Base-by-base conservation (phyloP, 1,140 invertebrate genomes). In the Sesamia nonagrioides region DNA sequence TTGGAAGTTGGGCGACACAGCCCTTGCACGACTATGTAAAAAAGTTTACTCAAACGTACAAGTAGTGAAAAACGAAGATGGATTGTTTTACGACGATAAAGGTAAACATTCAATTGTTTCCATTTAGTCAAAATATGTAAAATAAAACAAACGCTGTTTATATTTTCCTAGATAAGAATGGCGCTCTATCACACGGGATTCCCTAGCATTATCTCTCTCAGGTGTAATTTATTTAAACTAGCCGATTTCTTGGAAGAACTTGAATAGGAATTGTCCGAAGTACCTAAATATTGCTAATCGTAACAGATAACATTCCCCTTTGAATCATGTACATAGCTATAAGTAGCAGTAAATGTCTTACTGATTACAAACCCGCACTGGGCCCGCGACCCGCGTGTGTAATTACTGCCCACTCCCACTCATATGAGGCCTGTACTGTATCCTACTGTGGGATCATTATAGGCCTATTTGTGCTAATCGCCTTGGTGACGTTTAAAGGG, bases 1-100 rank as follows among this genome's bases (percentile, higher is more conserved):
- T 71, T 94, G 93, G 93, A 93, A 89, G 81, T 77, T 93, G 42
- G 93, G 93, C 8, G 93, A 94, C 37, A 77, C 93, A 11, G 91
- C 93, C 17, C 82, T 91, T 0, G 93, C 91, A 17, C 86, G 88
- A 81, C 78, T 93, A 48, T 84, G 86, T 54, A 87, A 91, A 80
- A 92, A 91, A 85, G 82, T 89, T 74, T 94, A 91, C 58, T 87
- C 89, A 0, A 91, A 89, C 85, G 90, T 93, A 6, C 88, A 89
- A 86, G 88, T 94, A 18, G 88, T 93, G 6, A 94, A 92, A 82
- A 82, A 93, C 74, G 90, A 94, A 77, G 83, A 92, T 48, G 93
- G 93, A 69, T 77, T 92, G 48, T 94, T 94, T 88, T 88, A 88
- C 45, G 93, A 92, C 42, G 83, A 92, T 35, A 94, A 93, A 91